phyloP scores from a whole-genome alignment of 1,140 invertebrate species.

The Tetramorium alpestre region DNA sequence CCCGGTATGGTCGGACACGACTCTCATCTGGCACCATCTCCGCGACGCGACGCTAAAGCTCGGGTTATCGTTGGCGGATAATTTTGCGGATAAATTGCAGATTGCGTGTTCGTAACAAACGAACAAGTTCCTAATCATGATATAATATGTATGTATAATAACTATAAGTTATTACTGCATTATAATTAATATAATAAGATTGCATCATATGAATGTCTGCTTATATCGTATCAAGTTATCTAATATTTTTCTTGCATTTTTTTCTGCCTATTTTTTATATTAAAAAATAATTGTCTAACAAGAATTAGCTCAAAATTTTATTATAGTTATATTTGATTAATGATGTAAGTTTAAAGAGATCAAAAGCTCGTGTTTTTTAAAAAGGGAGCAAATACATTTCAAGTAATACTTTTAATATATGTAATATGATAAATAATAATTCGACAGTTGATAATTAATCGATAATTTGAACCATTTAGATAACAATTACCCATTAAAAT shows the following conservation, averaged over 20 bases:
- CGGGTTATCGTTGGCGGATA: background rate
- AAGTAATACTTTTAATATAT: background rate
- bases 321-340: background rate
- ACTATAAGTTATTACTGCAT: background rate
- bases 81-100: background rate
- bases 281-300: background rate
- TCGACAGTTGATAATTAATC: background rate
- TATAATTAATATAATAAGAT: conserved; percentile 8
- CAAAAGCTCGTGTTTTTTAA: background rate
- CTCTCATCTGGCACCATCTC: conserved; percentile 65
- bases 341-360: background rate
- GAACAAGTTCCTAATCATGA: background rate
- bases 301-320: background rate
- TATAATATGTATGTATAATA: background rate
- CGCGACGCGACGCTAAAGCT: background rate
- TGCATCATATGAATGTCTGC: background rate
- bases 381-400: background rate
- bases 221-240: background rate
- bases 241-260: background rate
- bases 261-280: background rate
- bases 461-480: background rate
- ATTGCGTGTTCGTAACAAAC: background rate
- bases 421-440: background rate
- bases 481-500: background rate
- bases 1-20: conserved; percentile 57